Evolutionary conservation across 2,888 invertebrate species (phyloP), one percentile per base, ranked within the genome.

Genomic region (Cacoxenus indagator): DNA sequence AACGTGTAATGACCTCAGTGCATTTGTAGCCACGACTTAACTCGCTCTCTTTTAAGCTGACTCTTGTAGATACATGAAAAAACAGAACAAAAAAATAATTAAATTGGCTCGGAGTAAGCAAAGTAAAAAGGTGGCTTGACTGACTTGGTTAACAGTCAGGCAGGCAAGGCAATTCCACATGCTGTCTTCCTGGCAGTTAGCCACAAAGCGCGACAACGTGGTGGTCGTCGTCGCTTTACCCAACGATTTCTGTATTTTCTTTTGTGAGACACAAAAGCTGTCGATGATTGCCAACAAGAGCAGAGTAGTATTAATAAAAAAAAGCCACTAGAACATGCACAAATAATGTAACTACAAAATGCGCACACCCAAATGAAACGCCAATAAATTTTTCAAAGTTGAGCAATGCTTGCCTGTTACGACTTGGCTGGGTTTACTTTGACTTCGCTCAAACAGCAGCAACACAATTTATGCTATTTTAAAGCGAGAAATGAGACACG

Each of bases 401-500:
- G 27, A 67, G 64, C 67, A 67, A 64, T 67, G n/a, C n/a, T n/a
- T n/a, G n/a, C n/a, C n/a, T n/a, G n/a, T n/a, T n/a, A n/a, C 55
- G 67, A 46, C 64, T 45, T 48, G 48, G 27, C 48, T 43, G 11
- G 27, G 8, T 19, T 22, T 19, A n/a, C 11, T n/a, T 17, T 4
- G 8, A n/a, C 22, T 22, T 5, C 9, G 37, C 26, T 65, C 62
- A 43, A n/a, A 24, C 45, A 45, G 24, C 62, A 61, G 71, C 67
- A 78, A 27, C 24, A 46, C 14, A 83, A 83, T 83, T 83, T 81
- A 81, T 81, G 82, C 83, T 78, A 75, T 82, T 81, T 81, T 83
- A 81, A 81, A 81, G 81, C 81, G 81, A 80, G 81, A 81, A 83
- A 83, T 83, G 76, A 77, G 80, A 83, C 82, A 81, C 83, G 80